Base-by-base conservation (phyloP, 2,888 invertebrate genomes). In the Drepana falcataria region DNA sequence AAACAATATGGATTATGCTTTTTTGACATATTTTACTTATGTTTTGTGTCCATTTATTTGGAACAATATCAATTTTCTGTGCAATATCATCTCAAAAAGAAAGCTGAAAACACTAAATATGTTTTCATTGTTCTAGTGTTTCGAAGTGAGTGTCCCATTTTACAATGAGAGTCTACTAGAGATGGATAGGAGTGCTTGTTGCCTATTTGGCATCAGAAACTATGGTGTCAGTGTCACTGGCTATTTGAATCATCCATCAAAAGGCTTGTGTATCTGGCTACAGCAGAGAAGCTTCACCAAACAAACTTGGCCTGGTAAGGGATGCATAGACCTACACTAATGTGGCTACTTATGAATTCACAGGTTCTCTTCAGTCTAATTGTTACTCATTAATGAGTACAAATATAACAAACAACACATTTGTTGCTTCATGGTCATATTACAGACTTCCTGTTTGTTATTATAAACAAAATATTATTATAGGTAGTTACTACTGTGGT, bases 141-240 rank as follows among this genome's bases (percentile, higher is more conserved):
- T 96, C 82, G 96, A 97, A 85, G 97, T 98, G n/a, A 95, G 95
- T 77, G 93, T 95, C 59, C 90, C 91, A 57, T 92, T 92, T 58
- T 84, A 78, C 64, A 87, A 92, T 69, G 92, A 91, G 64, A 92
- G 89, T 61, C 77, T 93, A 37, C 75, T 93, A 69, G 95, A 95
- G 80, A 97, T 98, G 96, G 98, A 98, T 81, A 93, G 98, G 63
- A 96, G 97, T 57, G 98, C 97, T 56, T 96, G 97, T 59, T 97
- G 98, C 92, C 86, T 98, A 54, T 98, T 99, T 91, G 98, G 98
- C 53, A 96, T 98, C 68, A 94, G 96, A 66, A 97, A 97, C 83
- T 98, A 97, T 86, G 98, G 98, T 35, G 96, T 98, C 54, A 97
- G 98, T 81, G 96, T 99, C 57, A 98, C 97, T 81, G 98, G 98